Evolutionary conservation across 2,797 vertebrate species (phyloP).

Genomic region (Geotrypetes seraphini): DNA sequence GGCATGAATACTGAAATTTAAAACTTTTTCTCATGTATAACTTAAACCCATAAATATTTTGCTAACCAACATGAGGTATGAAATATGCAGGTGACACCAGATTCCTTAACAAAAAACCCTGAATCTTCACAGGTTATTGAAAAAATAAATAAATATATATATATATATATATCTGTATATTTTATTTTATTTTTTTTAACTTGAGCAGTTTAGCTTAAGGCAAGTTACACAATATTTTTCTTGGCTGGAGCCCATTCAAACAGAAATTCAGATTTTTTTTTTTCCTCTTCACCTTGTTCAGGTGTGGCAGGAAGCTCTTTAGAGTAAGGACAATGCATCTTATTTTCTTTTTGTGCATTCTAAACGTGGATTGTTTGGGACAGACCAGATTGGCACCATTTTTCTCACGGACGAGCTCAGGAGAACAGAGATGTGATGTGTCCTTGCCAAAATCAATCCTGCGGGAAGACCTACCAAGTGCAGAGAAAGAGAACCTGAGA

Average conservation of each 20-base stretch:
- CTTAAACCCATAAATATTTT: no score
- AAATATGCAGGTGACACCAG: no score
- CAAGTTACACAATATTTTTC: slow-evolving; percentile 12
- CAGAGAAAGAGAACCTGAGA: background rate
- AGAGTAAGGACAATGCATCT: slow-evolving; percentile 8
- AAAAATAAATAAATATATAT: no score
- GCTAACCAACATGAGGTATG: no score
- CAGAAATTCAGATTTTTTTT: slow-evolving; percentile 10
- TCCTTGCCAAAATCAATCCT: slow-evolving; percentile 19
- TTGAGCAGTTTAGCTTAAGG: background rate
- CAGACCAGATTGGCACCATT: background rate
- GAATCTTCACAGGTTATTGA: no score
- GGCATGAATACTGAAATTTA: no score
- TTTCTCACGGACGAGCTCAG: slow-evolving; percentile 7
- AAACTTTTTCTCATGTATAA: no score
- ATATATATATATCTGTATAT: no score
- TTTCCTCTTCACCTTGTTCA: slow-evolving; percentile 12
- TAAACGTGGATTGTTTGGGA: background rate
- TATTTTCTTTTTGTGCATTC: slow-evolving; percentile 12
- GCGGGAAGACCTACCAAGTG: slow-evolving; percentile 6
- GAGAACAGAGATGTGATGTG: slow-evolving; percentile 6
- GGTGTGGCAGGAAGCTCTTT: slow-evolving; percentile 27
- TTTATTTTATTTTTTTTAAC: background rate
- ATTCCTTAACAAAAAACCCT: no score
- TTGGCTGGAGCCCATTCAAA: slow-evolving; percentile 13